These are phyloP conservation scores for human (Homo sapiens) DNA, from an alignment of 2,113 vertebrate genomes.

Conservation along the genomic window GRCh38 chr14:101007501-101008000, in stretches of 20 bases:
- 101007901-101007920: too few relatives aligned
- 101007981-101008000: too few relatives aligned
- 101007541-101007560: constrained; percentile 68
- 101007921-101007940: too few relatives aligned
- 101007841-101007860: too few relatives aligned
- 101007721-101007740: not conserved
- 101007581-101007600: not conserved
- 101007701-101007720: not conserved
- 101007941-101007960: too few relatives aligned
- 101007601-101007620: not conserved
- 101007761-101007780: not conserved
- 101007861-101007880: too few relatives aligned
- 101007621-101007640: not conserved
- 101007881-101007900: too few relatives aligned
- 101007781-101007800: rapidly evolving
- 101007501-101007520: constrained; percentile 20
- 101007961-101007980: too few relatives aligned
- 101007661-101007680: rapidly evolving
- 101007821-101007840: not conserved
- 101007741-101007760: too few relatives aligned
- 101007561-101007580: not conserved
- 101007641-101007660: too few relatives aligned
- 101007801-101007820: rapidly evolving
- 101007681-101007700: too few relatives aligned
- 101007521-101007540: constrained; percentile 75